Evolutionary conservation across 2,113 vertebrate genomes (phyloP), one percentile per base, ranked within the genome.

Genomic region (Gulo gulo): DNA sequence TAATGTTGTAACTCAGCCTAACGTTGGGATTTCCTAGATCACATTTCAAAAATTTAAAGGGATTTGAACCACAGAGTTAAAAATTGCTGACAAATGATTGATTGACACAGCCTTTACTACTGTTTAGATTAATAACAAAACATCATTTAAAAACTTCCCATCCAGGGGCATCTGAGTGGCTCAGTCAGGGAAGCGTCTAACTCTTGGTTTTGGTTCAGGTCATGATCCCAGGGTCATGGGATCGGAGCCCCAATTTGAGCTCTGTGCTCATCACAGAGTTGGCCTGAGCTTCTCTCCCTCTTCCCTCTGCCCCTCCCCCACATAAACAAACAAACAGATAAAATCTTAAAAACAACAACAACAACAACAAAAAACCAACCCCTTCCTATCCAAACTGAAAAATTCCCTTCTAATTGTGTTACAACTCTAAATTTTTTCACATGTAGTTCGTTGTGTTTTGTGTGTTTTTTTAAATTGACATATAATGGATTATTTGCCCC

Each of bases 1-100:
- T 74, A 71, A 16, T 50, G n/a, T 95, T 4, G 4, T 24, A 10
- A 5, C 15, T 82, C 52, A 92, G 65, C 11, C 63, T 67, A 89
- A 93, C 20, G 16, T 34, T 52, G 55, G 65, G 26, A 82, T 95
- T 97, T 98, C 84, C 86, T 94, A 52, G 52, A 39, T 74, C 65
- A 74, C 55, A 34, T 86, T 88, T 57, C n/a, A 39, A 7, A 61
- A 1, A 73, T 88, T 87, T n/a, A 55, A 74, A 87, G 47, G 50
- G 18, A 15, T 97, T 81, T 82, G 71, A 90, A 39, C 52, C 61
- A 26, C 59, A 36, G 42, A 73, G 12, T 92, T 94, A 71, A 55
- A 63, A 23, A 24, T 36, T 65, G 47, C 63, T 78, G 59, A 59
- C 23, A 86, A 71, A 85, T 4, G 4, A 26, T 63, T 93, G 73